phyloP scores from a whole-genome alignment of 2,888 invertebrate species.

The Dorcus parallelipipedus region DNA sequence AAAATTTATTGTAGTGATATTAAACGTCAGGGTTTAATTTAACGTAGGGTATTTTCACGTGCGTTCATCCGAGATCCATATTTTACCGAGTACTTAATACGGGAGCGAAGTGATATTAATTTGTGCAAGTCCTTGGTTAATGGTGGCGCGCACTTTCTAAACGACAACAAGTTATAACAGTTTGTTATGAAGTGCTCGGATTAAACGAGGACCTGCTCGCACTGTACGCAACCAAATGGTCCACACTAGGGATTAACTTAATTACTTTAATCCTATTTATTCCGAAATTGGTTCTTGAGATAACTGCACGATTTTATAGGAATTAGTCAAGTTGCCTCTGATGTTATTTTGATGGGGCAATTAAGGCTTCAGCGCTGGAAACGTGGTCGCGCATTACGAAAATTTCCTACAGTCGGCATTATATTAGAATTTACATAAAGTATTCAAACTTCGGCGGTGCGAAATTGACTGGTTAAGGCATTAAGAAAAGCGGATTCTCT shows the following conservation, averaged over 20 bases:
- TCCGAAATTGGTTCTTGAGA: not conserved
- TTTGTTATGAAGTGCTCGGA: not conserved
- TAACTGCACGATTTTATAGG: not conserved
- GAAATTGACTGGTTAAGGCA: too few relatives aligned
- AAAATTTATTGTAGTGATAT: too few relatives aligned
- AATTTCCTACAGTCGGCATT: too few relatives aligned
- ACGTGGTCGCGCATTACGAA: too few relatives aligned
- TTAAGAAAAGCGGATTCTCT: too few relatives aligned
- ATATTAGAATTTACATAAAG: too few relatives aligned
- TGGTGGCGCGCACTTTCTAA: not conserved
- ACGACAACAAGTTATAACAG: not conserved
- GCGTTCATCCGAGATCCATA: not conserved
- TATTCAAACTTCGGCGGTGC: too few relatives aligned
- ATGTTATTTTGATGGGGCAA: not conserved
- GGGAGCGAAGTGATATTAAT: not conserved
- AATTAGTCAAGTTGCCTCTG: not conserved
- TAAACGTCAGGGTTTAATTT: too few relatives aligned
- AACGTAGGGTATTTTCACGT: not conserved
- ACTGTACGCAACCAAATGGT: not conserved
- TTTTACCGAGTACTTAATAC: not conserved
- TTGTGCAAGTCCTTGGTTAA: not conserved
- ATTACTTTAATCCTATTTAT: slow-evolving; percentile 2
- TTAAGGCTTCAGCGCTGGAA: not conserved
- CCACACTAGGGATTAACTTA: not conserved
- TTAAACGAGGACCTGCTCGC: not conserved